Base-by-base conservation (phyloP, 2,797 vertebrate genomes). In the Rhabdophis nuchalis region DNA sequence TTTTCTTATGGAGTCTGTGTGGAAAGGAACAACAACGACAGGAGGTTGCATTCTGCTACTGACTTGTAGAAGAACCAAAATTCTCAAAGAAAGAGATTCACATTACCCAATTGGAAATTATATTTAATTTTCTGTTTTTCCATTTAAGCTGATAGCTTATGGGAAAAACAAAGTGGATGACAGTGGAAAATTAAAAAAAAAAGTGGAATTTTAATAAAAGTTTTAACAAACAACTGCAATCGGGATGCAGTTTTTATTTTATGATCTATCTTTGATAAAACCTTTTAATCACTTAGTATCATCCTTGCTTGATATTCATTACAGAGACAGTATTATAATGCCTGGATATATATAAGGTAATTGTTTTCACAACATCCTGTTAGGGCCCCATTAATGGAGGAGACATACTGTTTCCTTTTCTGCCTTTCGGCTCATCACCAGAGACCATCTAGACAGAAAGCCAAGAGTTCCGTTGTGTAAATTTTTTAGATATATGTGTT, bases 251-350 rank as follows among this genome's bases (percentile, higher is more conserved):
- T 93, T 94, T 94, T 86, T 86, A 8, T 94, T 64, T 77, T 77
- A 0, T 60, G 12, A 20, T 94, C 20, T 23, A 60, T 96, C 95
- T 95, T 92, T 95, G 64, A 95, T 94, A 93, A 90, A 46, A 46
- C 1, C 87, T 94, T 94, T 93, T 95, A 96, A 96, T 94, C 96
- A 54, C 90, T 96, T 94, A 54, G 86, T 95, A 94, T 95, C 89
- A 90, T 60, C 92, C 36, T 92, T 50, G 82, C 86, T 95, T 94
- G 93, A 94, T 94, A 95, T 92, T 92, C 85, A 95, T 94, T 82
- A 93, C 60, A 93, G 94, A 94, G 91, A 93, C 61, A 95, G 95
- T 93, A 95, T 91, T 86, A 90, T 94, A 96, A 96, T 95, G 95
- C 86, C 46, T 13, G 90, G 68, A 93, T 92, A 90, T n/a, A n/a